Conservation (phyloP, 2,113 vertebrate species). For the Sterna hirundo region DNA sequence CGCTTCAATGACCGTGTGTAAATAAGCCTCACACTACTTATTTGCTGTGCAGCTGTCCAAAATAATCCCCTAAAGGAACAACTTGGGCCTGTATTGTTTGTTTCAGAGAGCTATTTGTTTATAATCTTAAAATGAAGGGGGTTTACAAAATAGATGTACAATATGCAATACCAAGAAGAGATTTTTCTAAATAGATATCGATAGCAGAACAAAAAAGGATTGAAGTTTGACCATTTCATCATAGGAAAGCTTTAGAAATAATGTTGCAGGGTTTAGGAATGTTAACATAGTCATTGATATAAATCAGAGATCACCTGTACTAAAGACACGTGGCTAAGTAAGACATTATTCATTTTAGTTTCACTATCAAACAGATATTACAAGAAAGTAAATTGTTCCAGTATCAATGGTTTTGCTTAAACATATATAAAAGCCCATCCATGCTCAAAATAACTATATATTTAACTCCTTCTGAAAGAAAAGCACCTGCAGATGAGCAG, state of each 20-base stretch:
- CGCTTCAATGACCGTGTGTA: conserved; percentile 30
- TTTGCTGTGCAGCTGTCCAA: conserved; percentile 33
- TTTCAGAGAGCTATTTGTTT: not conserved
- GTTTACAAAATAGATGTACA: not conserved
- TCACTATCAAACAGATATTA: not conserved
- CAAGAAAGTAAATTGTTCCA: not conserved
- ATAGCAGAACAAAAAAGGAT: not conserved
- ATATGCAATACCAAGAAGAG: not conserved
- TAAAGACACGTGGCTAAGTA: not conserved
- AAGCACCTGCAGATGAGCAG: not conserved
- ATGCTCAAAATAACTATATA: not conserved
- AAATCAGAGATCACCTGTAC: not conserved
- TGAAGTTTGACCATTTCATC: not conserved
- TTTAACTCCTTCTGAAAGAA: not conserved
- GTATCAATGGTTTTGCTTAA: not conserved
- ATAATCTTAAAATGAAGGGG: not conserved
- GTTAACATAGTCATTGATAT: not conserved
- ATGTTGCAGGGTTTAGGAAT: not conserved
- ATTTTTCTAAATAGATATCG: not conserved
- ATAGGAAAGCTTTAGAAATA: not conserved
- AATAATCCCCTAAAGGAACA: conserved; percentile 44
- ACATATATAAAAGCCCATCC: not conserved
- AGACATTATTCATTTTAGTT: not conserved
- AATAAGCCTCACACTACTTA: conserved; percentile 54
- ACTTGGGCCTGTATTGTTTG: conserved; percentile 21